Base-by-base conservation (phyloP, 2,113 vertebrate genomes). In the Oncorhynchus masou region DNA sequence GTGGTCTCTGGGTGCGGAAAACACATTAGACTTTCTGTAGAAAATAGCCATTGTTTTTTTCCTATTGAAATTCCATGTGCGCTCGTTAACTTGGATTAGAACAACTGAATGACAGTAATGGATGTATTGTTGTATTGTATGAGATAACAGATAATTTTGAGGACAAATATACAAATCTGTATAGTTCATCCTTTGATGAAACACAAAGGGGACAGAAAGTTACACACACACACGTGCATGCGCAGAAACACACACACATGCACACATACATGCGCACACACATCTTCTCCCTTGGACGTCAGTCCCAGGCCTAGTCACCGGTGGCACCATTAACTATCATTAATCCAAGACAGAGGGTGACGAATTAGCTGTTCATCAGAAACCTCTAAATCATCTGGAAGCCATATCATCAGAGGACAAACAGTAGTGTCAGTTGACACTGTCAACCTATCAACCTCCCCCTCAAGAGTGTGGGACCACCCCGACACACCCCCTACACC, bases 351-450 rank as follows among this genome's bases (percentile, higher is more conserved):
- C 85, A 88, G 87, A 84, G 74, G 74, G 83, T 92, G 91, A 93
- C 91, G 88, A 91, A 93, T 92, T 74, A 92, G 85, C 84, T 86
- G 88, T 89, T 86, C 86, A 90, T 93, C 90, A 90, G 88, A 91
- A 85, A 81, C 70, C 79, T 45, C 79, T 75, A 78, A 85, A 90
- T 93, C 88, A 90, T 90, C 85, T 73, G 77, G 67, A 81, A 80
- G 73, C 74, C 85, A 75, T 80, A 86, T 88, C 83, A 79, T 90
- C 88, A 88, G 76, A 77, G 85, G 77, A 86, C 83, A 90, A 92
- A 91, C 90, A 91, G 75, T 72, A 20, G 69, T 82, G 86, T 87
- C 83, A 87, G 79, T 59, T 85, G 87, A 75, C 75, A 59, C 76
- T 72, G 70, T 84, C 86, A 83, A 67, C 77, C 79, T 77, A 71